phyloP scores from a whole-genome alignment of 2,888 invertebrate genomes.

The Diaperis boleti region DNA sequence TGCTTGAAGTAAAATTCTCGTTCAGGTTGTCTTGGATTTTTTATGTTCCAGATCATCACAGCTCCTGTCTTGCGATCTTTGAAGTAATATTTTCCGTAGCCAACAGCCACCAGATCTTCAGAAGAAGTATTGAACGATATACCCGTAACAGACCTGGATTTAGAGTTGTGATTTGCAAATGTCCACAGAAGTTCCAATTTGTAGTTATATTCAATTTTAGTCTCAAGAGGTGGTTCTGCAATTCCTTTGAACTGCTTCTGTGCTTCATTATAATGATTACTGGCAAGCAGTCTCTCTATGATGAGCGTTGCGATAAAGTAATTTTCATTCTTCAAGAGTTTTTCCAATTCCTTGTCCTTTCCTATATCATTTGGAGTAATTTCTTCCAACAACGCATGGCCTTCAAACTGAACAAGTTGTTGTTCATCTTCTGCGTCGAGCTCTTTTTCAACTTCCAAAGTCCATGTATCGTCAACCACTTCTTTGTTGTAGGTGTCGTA shows the following conservation, averaged over 20 bases:
- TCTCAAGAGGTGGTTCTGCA: conserved; percentile 34
- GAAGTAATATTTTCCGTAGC: conserved; percentile 76
- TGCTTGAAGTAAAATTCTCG: conserved; percentile 73
- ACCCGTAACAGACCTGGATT: conserved; percentile 70
- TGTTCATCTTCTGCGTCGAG: neutral
- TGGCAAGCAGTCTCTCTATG: conserved; percentile 79
- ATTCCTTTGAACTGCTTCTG: conserved; percentile 75
- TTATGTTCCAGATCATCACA: conserved; percentile 83
- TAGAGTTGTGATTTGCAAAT: conserved; percentile 69
- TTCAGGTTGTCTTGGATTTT: conserved; percentile 86
- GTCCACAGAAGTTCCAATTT: conserved; percentile 77
- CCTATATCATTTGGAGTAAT: conserved; percentile 54
- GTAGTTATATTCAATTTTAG: conserved; percentile 77
- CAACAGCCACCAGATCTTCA: conserved; percentile 79
- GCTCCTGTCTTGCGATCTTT: conserved; percentile 71
- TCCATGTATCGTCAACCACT: conserved; percentile 50
- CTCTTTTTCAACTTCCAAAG: neutral
- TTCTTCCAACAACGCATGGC: conserved; percentile 46
- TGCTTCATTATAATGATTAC: conserved; percentile 73
- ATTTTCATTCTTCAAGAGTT: conserved; percentile 58
- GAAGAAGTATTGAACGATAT: conserved; percentile 76
- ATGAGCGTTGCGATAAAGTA: conserved; percentile 76
- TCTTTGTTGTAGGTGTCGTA: conserved; percentile 74
- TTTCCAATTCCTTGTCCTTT: conserved; percentile 61
- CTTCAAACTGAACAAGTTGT: conserved; percentile 38